Base-by-base conservation (phyloP, 1,140 invertebrate species). In the Cydia strobilella region DNA sequence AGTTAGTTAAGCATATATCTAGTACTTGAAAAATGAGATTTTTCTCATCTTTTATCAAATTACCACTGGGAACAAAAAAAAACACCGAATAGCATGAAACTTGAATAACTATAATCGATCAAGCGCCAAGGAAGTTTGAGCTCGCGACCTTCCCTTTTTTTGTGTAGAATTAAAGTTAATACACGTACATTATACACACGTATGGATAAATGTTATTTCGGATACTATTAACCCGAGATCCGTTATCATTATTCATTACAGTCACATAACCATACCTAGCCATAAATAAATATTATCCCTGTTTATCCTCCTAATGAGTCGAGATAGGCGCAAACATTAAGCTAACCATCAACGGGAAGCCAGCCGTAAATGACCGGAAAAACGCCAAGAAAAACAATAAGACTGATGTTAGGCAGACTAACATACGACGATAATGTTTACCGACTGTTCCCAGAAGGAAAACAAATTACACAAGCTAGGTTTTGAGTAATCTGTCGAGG, bases 361-460 rank as follows among this genome's bases (percentile, higher is more conserved):
- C 65, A 18, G 1, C 65, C 31, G 65, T 35, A 69, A 69, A 69
- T 69, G 65, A 20, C 31, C 27, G 65, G 65, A 35, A 65, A 65
- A 35, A 69, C 1, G 31, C 65, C 2, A 69, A 69, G 65, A 69
- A 69, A 69, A 69, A 69, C 65, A 69, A 69, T 69, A 69, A 69
- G 65, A 69, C 31, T 69, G 65, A 69, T 69, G 65, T 69, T 69
- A 69, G 65, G 27, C 23, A 62, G 10, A 27, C 35, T 69, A 69
- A 69, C 65, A 69, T 69, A 69, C 31, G 65, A 42, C 27, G 63
- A 35, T 69, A 69, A 69, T 42, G 65, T 69, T 69, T 69, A 69
- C 31, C 0, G 27, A 18, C 31, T 69, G 65, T 10, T 42, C 31
- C 31, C 65, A 18, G 18, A 42, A 35, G 27, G n/a, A 69, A 69